Evolutionary conservation across 2,797 vertebrate genomes (phyloP).

Genomic region (Chaetophractus vellerosus): DNA sequence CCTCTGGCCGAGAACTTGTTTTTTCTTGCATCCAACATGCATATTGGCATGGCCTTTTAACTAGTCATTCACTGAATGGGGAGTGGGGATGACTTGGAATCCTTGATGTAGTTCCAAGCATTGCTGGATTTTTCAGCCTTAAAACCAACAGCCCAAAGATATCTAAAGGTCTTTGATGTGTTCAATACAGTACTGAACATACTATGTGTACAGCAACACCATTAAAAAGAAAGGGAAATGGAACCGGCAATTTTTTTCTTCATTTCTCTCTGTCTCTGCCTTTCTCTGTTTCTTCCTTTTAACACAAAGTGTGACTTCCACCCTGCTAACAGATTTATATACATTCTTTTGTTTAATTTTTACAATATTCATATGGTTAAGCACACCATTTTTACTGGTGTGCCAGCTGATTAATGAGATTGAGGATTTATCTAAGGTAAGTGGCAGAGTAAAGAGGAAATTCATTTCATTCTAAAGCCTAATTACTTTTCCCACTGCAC

Average conservation of each 20-base stretch:
- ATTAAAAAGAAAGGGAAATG: not conserved
- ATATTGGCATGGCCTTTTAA: constrained; percentile 76
- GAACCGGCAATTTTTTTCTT: not conserved
- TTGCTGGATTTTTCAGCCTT: constrained; percentile 73
- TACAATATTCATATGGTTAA: not conserved
- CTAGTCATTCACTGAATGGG: constrained; percentile 78
- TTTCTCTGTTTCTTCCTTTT: not conserved
- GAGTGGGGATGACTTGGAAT: constrained; percentile 76
- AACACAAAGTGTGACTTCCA: not conserved
- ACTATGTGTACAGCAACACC: not conserved
- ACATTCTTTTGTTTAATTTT: constrained; percentile 43
- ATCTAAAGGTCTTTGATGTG: constrained; percentile 78
- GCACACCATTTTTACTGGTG: not conserved
- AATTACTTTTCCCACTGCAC: not conserved
- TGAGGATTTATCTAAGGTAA: not conserved
- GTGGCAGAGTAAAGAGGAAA: not conserved
- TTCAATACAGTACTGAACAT: not conserved
- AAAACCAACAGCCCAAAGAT: constrained; percentile 79
- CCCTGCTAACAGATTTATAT: not conserved
- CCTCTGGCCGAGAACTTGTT: constrained; percentile 77
- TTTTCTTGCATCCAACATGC: constrained; percentile 81
- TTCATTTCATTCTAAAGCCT: not conserved
- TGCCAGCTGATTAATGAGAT: not conserved
- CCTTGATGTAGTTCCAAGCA: constrained; percentile 85
- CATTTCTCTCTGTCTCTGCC: not conserved